Evolutionary conservation across 2,113 vertebrate genomes (phyloP).

Genomic region (Nycticryphes semicollaris): DNA sequence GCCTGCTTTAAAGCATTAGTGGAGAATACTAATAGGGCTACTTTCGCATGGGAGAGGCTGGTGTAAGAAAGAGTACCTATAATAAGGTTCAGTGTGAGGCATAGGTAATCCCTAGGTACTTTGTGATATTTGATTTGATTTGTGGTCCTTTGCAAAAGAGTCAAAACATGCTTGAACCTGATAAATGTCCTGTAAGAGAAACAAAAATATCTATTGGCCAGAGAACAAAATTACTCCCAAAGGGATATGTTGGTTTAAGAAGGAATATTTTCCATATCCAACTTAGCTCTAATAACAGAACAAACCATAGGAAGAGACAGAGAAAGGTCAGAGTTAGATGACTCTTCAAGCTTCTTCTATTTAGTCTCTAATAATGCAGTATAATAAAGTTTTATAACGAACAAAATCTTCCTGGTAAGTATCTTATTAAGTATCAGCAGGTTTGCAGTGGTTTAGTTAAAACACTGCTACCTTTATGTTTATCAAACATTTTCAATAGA

Average conservation of each 20-base stretch:
- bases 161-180: neutral
- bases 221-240: constrained; percentile 22
- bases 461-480: neutral
- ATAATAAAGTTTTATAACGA: neutral
- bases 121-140: constrained; percentile 64
- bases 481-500: neutral
- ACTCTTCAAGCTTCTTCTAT: neutral
- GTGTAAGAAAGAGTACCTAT: neutral
- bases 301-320: neutral
- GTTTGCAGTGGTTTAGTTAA: neutral
- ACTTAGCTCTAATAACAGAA: neutral
- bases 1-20: neutral
- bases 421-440: neutral
- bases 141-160: constrained; percentile 17
- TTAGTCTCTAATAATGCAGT: neutral
- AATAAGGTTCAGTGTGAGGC: neutral
- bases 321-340: neutral
- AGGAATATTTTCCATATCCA: neutral
- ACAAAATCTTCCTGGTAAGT: neutral
- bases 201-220: neutral
- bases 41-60: neutral
- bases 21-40: neutral
- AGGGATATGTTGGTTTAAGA: neutral
- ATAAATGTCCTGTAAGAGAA: constrained; percentile 16
- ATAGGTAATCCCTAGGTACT: neutral